Percentiles rank a stretch among this genome's conserved stretches.
phyloP scores from a whole-genome alignment of 1,140 invertebrate species.

The Polyergus mexicanus region DNA sequence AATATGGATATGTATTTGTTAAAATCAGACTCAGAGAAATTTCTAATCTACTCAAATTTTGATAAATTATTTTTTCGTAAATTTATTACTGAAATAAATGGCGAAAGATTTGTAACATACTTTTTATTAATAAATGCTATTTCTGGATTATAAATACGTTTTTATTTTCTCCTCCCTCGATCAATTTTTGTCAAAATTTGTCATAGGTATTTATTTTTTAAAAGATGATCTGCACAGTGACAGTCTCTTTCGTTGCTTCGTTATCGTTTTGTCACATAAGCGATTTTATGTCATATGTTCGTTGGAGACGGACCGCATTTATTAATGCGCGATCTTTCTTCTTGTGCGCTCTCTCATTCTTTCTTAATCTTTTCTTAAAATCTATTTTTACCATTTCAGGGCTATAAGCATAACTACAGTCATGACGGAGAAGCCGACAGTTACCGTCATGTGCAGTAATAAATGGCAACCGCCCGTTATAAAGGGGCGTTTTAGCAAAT shows the following conservation, averaged over 20 bases:
- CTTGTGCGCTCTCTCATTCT: not conserved
- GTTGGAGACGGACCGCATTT: not conserved
- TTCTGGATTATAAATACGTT: conserved; percentile 64
- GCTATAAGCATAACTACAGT: conserved; percentile 75
- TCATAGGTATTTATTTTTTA: not conserved
- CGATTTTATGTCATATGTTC: not conserved
- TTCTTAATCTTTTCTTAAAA: not conserved
- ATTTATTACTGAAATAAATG: conserved; percentile 28
- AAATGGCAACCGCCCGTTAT: conserved; percentile 84
- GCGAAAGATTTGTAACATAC: conserved; percentile 73
- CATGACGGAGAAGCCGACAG: conserved; percentile 76
- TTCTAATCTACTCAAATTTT: conserved; percentile 14
- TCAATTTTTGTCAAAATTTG: conserved; percentile 21
- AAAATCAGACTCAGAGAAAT: not conserved
- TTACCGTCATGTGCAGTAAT: conserved; percentile 75
- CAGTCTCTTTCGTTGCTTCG: not conserved
- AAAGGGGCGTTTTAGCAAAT: conserved; percentile 84
- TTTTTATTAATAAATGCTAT: conserved; percentile 78
- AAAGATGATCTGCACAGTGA: not conserved
- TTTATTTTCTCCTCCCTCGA: conserved; percentile 73
- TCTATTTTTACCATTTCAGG: conserved; percentile 78
- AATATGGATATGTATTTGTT: conserved; percentile 6
- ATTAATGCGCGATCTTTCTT: not conserved
- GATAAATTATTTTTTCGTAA: conserved; percentile 40
- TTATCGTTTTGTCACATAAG: not conserved